phyloP scores from a whole-genome alignment of 2,888 invertebrate species.

The Ormyrus rosae region DNA sequence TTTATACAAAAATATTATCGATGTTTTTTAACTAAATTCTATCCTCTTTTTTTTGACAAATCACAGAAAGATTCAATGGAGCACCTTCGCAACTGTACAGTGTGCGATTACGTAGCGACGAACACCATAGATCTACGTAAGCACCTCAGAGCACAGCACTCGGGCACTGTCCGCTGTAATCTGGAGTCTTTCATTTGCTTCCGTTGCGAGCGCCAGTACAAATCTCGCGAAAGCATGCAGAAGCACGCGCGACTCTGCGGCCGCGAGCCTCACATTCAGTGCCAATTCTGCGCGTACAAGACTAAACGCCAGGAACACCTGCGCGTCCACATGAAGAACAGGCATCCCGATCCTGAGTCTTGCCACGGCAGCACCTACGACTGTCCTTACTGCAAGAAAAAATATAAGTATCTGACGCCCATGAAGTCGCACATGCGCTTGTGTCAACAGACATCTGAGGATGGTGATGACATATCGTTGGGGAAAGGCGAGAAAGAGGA shows the following conservation, averaged over 20 bases:
- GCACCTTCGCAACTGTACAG: neutral
- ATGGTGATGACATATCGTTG: too few relatives aligned
- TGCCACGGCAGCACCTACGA: constrained; percentile 42
- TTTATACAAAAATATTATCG: too few relatives aligned
- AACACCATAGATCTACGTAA: neutral
- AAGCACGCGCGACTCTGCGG: constrained; percentile 46
- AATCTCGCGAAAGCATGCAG: constrained; percentile 39
- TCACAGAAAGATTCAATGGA: too few relatives aligned
- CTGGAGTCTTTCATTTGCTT: neutral
- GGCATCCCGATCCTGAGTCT: constrained; percentile 45
- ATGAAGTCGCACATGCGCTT: constrained; percentile 67
- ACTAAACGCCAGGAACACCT: constrained; percentile 42
- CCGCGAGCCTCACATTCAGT: constrained; percentile 22
- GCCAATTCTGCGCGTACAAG: constrained; percentile 34
- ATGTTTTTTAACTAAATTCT: too few relatives aligned
- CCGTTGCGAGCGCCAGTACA: constrained; percentile 16
- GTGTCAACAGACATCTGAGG: too few relatives aligned
- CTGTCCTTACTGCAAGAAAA: constrained; percentile 72
- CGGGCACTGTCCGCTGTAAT: neutral
- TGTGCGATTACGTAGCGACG: neutral
- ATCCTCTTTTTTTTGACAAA: too few relatives aligned
- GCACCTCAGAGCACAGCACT: neutral
- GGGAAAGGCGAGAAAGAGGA: too few relatives aligned
- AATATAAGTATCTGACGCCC: constrained; percentile 71
- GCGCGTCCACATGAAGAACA: constrained; percentile 43